phyloP scores from a whole-genome alignment of 2,888 invertebrate genomes.

The Ptychoptera contaminata region DNA sequence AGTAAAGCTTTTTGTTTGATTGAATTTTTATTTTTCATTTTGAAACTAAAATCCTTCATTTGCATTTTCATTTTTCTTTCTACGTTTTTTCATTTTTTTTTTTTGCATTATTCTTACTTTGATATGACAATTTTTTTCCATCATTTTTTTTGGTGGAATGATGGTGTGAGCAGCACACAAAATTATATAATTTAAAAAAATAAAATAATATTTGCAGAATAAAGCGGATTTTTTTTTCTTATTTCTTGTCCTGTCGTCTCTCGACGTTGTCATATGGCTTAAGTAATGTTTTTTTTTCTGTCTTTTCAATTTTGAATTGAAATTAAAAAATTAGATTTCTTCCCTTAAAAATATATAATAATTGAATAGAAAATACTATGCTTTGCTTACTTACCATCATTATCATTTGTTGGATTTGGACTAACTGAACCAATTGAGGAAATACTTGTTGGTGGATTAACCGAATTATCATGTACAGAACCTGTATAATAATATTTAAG shows the following conservation, averaged over 20 bases:
- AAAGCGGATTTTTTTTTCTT: no score
- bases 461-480: constrained; percentile 4
- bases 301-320: no score
- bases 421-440: constrained; percentile 29
- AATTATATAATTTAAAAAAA: not conserved
- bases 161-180: not conserved
- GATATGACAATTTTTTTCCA: not conserved
- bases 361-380: not conserved
- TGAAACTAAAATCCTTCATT: constrained; percentile 7
- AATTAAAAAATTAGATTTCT: not conserved
- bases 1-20: constrained; percentile 13
- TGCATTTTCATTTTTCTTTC: not conserved
- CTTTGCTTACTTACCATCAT: constrained; percentile 24
- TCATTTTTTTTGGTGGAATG: not conserved
- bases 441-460: constrained; percentile 15
- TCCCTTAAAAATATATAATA: not conserved
- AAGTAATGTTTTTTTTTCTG: no score
- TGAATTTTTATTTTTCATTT: constrained; percentile 15
- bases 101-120: not conserved
- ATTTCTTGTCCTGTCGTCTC: no score
- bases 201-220: no score
- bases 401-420: constrained; percentile 26
- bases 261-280: no score
- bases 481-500: not conserved
- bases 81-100: no score